phyloP scores from a whole-genome alignment of 2,888 invertebrate species.

The Amblyjoppa fuscipennis region DNA sequence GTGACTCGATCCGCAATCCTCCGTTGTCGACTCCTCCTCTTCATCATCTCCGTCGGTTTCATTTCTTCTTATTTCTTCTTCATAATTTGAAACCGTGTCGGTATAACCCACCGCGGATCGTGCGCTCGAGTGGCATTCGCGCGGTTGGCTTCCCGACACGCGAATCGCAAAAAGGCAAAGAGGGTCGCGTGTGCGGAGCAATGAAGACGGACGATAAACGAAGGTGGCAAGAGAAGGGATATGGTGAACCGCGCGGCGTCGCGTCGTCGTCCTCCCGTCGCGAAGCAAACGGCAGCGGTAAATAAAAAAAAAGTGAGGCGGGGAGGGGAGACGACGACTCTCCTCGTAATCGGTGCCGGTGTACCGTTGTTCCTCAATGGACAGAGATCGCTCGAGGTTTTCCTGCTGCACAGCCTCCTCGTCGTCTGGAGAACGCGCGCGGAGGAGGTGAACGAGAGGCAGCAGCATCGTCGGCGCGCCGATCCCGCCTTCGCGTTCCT shows the following conservation, averaged over 20 bases:
- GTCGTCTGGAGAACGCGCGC: constrained; percentile 47
- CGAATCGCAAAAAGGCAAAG: constrained; percentile 20
- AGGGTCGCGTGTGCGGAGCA: constrained; percentile 41
- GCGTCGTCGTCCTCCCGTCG: constrained; percentile 45
- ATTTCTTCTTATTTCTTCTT: not conserved
- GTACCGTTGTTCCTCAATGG: constrained; percentile 86
- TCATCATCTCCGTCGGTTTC: not conserved
- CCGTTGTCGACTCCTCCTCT: not conserved
- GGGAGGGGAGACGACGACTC: constrained; percentile 43
- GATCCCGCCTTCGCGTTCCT: constrained; percentile 46
- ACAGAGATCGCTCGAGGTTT: constrained; percentile 79
- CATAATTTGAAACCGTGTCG: constrained; percentile 37
- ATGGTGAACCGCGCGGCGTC: constrained; percentile 32
- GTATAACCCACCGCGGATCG: constrained; percentile 40
- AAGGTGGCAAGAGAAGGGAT: constrained; percentile 38
- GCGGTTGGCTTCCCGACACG: constrained; percentile 36
- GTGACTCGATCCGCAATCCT: constrained; percentile 6
- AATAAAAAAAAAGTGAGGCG: not conserved
- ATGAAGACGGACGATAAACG: constrained; percentile 13
- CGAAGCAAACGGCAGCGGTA: constrained; percentile 29
- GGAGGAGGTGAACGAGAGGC: constrained; percentile 57
- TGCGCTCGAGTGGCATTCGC: constrained; percentile 51
- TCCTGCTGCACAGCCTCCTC: constrained; percentile 71
- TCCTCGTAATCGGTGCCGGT: constrained; percentile 85
- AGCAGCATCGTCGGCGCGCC: constrained; percentile 52